Conservation (phyloP, 2,797 vertebrate species). For the Typhlichthys eigenmanni region DNA sequence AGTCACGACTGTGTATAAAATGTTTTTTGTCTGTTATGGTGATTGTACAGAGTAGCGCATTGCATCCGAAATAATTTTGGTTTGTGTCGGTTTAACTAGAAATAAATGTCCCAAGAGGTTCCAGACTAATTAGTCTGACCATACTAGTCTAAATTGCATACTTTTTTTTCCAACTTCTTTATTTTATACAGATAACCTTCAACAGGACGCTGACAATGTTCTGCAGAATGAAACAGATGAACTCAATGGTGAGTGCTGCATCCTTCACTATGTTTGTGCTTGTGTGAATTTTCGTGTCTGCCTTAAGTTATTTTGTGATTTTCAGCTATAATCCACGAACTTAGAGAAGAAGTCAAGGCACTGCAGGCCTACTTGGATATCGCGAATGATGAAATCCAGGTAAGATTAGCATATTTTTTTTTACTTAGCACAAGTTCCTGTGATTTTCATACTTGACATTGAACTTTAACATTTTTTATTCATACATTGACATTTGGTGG, state of each 20-base stretch:
- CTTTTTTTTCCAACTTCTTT: not conserved
- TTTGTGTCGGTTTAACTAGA: too few species aligned
- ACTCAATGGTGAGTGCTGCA: slow-evolving; percentile 69
- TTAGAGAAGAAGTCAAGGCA: slow-evolving; percentile 68
- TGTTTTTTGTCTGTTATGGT: too few species aligned
- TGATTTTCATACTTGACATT: not conserved
- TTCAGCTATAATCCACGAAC: slow-evolving; percentile 73
- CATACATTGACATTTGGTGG: too few species aligned
- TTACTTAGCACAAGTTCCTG: not conserved
- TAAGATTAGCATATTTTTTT: slow-evolving; percentile 40
- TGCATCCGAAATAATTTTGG: too few species aligned
- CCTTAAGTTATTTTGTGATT: not conserved
- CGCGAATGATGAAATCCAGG: slow-evolving; percentile 82
- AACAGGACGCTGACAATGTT: slow-evolving; percentile 70
- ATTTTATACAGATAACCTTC: slow-evolving; percentile 68
- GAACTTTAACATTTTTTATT: not conserved
- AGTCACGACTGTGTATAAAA: too few species aligned
- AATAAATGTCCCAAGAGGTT: too few species aligned
- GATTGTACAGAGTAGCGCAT: too few species aligned
- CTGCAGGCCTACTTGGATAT: slow-evolving; percentile 77
- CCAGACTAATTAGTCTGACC: too few species aligned
- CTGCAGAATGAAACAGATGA: slow-evolving; percentile 70
- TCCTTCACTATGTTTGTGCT: not conserved
- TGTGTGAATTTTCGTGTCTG: not conserved
- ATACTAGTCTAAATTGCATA: not conserved